Evolutionary conservation across 2,797 vertebrate species (phyloP), one percentile per base, ranked within the genome.

Genomic region (Ataeniobius toweri): DNA sequence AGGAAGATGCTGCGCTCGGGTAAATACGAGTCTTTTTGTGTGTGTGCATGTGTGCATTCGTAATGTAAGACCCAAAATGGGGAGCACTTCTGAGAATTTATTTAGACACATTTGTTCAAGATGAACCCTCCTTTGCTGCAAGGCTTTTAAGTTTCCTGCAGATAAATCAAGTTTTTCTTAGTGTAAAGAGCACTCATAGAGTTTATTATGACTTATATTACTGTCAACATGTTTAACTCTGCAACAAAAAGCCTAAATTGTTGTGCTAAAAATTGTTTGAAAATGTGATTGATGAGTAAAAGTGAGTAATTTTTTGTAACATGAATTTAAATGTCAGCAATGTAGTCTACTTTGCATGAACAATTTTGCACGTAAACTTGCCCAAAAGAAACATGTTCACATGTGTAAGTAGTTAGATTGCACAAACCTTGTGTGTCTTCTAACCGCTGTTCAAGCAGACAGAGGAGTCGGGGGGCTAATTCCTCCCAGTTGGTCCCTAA

Each of bases 1-100:
- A 97, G 96, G 94, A 96, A 96, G 95, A 90, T 77, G 88, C 94
- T 92, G 94, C 94, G 95, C 96, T 96, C 91, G 93, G 94, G 95
- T 96, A 96, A 95, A 94, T 94, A 94, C 87, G 41, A 75, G 78
- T 71, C 69, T 85, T 77, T 80, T 86, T 80, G 81, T 86, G 63
- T 79, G 75, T 83, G 73, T 75, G 72, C 51, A 51, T n/a, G 61
- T 75, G 74, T 82, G 82, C 63, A 53, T 81, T 80, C 80, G 58
- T 58, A 79, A 77, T 67, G 71, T 74, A 79, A 84, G 18, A 68
- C n/a, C n/a, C n/a, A 70, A n/a, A 67, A 83, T 73, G 20, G 70
- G 41, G 13, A 67, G 58, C 31, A 65, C 78, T 71, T 80, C 65
- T 63, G 12, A 74, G 58, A 74, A 75, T 76, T 76, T 80, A 79